phyloP scores from a whole-genome alignment of 2,113 vertebrate species.

The Sturnira hondurensis region DNA sequence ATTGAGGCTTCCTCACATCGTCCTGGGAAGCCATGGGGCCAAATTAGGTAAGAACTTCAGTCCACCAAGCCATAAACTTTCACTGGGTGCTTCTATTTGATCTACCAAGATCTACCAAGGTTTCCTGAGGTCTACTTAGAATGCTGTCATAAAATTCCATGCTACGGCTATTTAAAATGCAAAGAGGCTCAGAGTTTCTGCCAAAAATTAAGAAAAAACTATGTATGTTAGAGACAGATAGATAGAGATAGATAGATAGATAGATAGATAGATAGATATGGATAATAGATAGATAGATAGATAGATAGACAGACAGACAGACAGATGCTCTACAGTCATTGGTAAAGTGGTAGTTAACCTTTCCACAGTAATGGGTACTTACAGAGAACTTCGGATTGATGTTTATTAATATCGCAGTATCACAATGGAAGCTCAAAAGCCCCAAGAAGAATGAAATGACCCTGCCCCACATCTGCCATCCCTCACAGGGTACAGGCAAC shows the following conservation, averaged over 20 bases:
- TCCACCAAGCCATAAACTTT: neutral
- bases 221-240: neutral
- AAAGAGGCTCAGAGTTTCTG: neutral
- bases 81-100: neutral
- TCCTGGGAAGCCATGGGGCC: neutral
- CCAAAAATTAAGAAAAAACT: too few relatives aligned
- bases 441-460: constrained; percentile 29
- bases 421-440: constrained; percentile 52
- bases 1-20: neutral
- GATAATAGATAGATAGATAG: neutral
- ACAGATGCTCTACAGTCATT: neutral
- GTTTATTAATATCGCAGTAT: constrained; percentile 57
- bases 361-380: constrained; percentile 35
- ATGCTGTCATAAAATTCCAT: constrained; percentile 3
- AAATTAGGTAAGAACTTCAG: neutral
- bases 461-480: neutral
- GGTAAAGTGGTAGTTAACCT: constrained; percentile 27
- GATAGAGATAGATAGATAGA: neutral
- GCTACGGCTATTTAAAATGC: neutral
- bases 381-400: constrained; percentile 5
- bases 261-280: neutral
- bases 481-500: neutral
- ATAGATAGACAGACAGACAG: neutral
- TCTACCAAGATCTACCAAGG: neutral
- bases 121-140: constrained; percentile 20